These are phyloP conservation scores for Ahaetulla prasina DNA, from an alignment of 2,113 vertebrate genomes.

Conservation along the genomic window DNA sequence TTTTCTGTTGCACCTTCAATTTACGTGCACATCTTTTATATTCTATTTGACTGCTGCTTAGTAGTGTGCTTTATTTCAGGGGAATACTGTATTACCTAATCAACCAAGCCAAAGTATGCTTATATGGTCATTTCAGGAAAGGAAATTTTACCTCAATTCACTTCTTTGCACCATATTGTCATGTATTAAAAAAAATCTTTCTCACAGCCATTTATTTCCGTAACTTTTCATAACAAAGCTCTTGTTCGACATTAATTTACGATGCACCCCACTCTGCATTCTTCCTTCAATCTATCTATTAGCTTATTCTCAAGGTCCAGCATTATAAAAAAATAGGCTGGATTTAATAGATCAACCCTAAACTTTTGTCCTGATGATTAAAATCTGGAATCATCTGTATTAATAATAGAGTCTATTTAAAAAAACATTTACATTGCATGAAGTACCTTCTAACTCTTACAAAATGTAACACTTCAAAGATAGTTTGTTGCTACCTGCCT, in stretches of 20 bases:
- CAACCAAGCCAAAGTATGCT: not conserved
- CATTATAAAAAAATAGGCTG: not conserved
- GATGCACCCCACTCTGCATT: not conserved
- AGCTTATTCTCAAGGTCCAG: not conserved
- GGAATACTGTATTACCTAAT: no score
- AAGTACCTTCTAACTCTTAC: not conserved
- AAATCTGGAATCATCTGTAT: not conserved
- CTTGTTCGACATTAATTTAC: not conserved
- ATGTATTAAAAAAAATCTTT: not conserved
- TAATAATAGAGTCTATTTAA: not conserved
- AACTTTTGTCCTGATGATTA: not conserved
- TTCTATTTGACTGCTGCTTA: not conserved
- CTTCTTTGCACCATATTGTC: not conserved
- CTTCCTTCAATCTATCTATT: not conserved
- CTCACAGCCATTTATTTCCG: not conserved
- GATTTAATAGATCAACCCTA: not conserved
- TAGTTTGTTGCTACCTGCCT: not conserved
- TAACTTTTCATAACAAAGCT: not conserved
- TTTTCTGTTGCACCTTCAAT: not conserved
- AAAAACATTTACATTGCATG: not conserved
- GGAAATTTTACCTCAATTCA: not conserved
- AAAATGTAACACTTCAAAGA: not conserved
- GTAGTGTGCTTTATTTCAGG: not conserved
- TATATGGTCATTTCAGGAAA: not conserved
- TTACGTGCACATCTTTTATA: not conserved